Evolutionary conservation across 2,113 vertebrate genomes (phyloP).

Genomic region (Egretta garzetta): DNA sequence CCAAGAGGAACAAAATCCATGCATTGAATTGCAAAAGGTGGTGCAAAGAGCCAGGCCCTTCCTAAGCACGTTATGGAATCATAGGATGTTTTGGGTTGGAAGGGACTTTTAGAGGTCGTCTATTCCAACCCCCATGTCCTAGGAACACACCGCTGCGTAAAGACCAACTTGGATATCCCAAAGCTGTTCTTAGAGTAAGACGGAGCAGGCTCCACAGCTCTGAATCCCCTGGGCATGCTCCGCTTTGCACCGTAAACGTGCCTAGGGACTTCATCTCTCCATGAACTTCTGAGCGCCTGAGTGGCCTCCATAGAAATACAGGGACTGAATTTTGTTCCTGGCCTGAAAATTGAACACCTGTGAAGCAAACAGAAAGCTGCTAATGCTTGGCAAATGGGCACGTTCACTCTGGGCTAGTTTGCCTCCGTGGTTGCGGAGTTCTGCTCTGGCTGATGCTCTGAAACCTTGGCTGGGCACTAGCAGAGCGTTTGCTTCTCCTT

Average conservation of each 20-base stretch:
- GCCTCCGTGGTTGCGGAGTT: rapidly evolving
- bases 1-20: not conserved
- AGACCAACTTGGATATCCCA: not conserved
- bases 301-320: rapidly evolving
- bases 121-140: too few relatives aligned
- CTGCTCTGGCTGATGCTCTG: not conserved
- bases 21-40: rapidly evolving
- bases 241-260: not conserved
- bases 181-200: too few relatives aligned
- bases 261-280: not conserved
- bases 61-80: not conserved
- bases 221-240: rapidly evolving
- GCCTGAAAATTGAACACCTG: rapidly evolving
- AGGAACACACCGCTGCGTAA: rapidly evolving
- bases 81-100: too few relatives aligned
- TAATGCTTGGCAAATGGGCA: rapidly evolving
- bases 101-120: too few relatives aligned
- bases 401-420: rapidly evolving
- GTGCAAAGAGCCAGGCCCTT: not conserved
- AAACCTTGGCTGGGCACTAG: not conserved
- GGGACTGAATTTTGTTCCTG: not conserved
- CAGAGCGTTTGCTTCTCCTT: not conserved
- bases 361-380: rapidly evolving
- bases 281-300: not conserved
- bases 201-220: not conserved